Conservation (phyloP, 2,797 vertebrate species). For the Trachops cirrhosus region DNA sequence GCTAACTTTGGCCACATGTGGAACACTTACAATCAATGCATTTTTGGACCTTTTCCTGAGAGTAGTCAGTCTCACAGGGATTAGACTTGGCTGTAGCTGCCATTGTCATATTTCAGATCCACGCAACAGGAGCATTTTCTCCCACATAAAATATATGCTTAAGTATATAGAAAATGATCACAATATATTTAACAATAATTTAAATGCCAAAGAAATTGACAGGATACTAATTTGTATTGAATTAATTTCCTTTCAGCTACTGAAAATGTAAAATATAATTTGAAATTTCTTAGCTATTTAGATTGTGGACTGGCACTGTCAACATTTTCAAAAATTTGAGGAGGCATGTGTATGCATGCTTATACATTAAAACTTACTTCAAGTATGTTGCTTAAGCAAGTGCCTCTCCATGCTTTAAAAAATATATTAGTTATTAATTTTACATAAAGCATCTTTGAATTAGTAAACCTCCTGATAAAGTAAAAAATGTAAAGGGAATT, state of each 20-base stretch:
- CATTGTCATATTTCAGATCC: neutral
- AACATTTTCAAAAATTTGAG: neutral
- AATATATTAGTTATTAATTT: neutral
- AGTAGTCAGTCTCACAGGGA: constrained; percentile 36
- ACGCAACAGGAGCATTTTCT: neutral
- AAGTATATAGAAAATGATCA: constrained; percentile 18
- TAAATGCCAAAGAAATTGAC: neutral
- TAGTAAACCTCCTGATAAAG: neutral
- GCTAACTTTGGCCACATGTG: neutral
- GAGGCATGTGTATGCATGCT: neutral
- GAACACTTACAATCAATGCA: constrained; percentile 27
- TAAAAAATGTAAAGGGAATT: neutral
- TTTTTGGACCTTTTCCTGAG: neutral
- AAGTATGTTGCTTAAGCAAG: neutral
- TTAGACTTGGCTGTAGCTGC: constrained; percentile 21
- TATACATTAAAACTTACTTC: neutral
- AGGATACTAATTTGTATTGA: neutral
- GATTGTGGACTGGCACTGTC: neutral
- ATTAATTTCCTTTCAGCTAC: constrained; percentile 18
- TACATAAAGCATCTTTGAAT: neutral
- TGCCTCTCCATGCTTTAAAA: neutral
- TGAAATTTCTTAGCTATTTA: neutral
- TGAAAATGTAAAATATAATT: constrained; percentile 11
- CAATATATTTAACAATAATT: neutral
- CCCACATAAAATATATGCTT: constrained; percentile 17